Conservation (phyloP, 2,113 vertebrate genomes). For the Suncus etruscus region DNA sequence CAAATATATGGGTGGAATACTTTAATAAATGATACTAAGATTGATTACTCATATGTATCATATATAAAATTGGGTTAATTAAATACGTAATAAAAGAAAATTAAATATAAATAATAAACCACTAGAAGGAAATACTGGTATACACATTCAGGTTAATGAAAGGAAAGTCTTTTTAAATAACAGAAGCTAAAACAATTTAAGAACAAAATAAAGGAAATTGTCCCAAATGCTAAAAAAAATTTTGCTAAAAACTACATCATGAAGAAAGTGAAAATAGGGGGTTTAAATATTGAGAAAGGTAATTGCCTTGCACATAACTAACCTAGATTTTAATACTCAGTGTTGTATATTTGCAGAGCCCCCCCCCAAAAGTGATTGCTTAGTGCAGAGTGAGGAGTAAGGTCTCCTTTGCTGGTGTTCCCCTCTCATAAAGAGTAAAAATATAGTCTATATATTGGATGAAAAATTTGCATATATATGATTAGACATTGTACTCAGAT, state of each 20-base stretch:
- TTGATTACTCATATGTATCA: neutral
- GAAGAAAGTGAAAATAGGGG: neutral
- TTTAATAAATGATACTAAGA: neutral
- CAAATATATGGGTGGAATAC: neutral
- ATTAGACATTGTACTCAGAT: too few relatives aligned
- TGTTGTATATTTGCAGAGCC: too few relatives aligned
- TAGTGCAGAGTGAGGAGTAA: too few relatives aligned
- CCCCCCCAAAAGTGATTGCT: too few relatives aligned
- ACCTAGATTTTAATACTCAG: too few relatives aligned
- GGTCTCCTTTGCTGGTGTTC: too few relatives aligned
- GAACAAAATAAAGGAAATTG: neutral
- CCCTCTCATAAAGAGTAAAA: too few relatives aligned
- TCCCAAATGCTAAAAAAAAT: constrained; percentile 1
- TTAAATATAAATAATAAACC: neutral
- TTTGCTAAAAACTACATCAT: neutral
- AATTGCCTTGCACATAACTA: too few relatives aligned
- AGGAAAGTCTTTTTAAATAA: neutral
- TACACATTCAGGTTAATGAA: neutral
- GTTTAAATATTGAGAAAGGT: too few relatives aligned
- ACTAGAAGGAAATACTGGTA: neutral
- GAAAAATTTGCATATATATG: neutral
- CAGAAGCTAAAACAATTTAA: neutral
- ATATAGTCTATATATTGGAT: too few relatives aligned
- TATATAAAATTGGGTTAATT: neutral
- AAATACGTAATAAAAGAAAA: too few relatives aligned